Evolutionary conservation across 2,888 invertebrate species (phyloP).

Genomic region (Lasius platythorax): DNA sequence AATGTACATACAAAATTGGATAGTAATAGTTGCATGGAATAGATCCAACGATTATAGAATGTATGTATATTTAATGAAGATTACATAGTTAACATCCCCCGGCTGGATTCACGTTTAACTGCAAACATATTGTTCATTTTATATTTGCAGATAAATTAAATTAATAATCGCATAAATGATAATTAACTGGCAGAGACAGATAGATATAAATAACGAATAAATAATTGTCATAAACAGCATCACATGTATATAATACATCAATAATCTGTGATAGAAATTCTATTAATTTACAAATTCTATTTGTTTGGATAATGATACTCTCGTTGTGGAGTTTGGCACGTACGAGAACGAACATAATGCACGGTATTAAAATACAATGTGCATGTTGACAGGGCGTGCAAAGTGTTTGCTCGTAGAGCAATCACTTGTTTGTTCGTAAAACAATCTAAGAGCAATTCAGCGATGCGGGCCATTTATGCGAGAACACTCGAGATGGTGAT

Average conservation of each 20-base stretch:
- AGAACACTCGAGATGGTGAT: slow-evolving; percentile 35
- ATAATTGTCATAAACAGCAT: neutral
- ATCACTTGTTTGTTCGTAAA: slow-evolving; percentile 41
- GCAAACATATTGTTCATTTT: neutral
- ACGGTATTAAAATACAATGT: slow-evolving; percentile 18
- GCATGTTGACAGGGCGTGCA: neutral
- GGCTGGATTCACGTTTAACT: neutral
- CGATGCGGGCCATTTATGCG: slow-evolving; percentile 10
- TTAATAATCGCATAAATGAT: neutral
- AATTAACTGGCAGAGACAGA: neutral
- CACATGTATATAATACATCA: neutral
- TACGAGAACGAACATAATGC: neutral
- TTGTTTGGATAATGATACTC: slow-evolving; percentile 2
- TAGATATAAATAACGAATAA: neutral
- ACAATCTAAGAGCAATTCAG: slow-evolving; percentile 42
- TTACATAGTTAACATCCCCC: neutral
- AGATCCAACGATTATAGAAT: neutral
- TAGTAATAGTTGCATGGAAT: neutral
- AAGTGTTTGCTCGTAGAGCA: slow-evolving; percentile 20
- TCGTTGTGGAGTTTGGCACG: neutral
- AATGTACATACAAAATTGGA: neutral
- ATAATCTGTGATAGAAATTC: slow-evolving; percentile 19
- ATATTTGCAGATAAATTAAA: neutral
- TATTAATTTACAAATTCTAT: slow-evolving; percentile 15
- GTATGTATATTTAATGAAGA: slow-evolving; percentile 2